Evolutionary conservation across 1,140 invertebrate species (phyloP), one percentile per base, ranked within the genome.

Genomic region (Theocolax elegans): DNA sequence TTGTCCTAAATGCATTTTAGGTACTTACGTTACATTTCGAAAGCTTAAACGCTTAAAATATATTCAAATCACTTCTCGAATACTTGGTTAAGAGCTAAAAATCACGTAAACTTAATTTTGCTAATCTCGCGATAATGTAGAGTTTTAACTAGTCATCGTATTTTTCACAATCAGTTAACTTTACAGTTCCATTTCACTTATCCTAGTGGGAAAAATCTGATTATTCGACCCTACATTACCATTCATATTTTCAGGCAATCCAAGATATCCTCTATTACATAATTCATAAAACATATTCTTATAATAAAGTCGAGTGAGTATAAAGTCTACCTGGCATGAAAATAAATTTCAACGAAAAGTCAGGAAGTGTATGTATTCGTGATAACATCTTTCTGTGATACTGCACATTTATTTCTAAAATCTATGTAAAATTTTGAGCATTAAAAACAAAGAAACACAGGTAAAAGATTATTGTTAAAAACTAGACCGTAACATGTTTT

Each of bases 111-210:
- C n/a, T n/a, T n/a, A n/a, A n/a, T n/a, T n/a, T n/a, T 17, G 8
- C 25, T 27, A 23, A n/a, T 9, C 51, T 53, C 9, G 9, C 9
- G 21, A 35, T 6, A 13, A 53, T 54, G 23, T 9, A 7, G 19
- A 17, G 27, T 17, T 27, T 66, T 54, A 29, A 66, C 25, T 38
- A 35, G 27, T 46, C 51, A 46, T 56, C 46, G 27, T 25, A 44
- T 23, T 66, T 56, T 66, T 56, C 64, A 40, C 51, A 65, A 65
- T 65, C 15, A 35, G 21, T 15, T 31, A 31, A 42, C 25, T n/a
- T n/a, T 29, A 56, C 17, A 4, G 48, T 21, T 23, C 19, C 21
- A 42, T 51, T 42, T 53, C 13, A 42, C 35, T n/a, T 65, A 65
- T 65, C 49, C 4, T n/a, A n/a, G 13, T 8, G 9, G 7, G 40